phyloP scores from a whole-genome alignment of 2,888 invertebrate genomes.

The Leptarthrus brevirostris region DNA sequence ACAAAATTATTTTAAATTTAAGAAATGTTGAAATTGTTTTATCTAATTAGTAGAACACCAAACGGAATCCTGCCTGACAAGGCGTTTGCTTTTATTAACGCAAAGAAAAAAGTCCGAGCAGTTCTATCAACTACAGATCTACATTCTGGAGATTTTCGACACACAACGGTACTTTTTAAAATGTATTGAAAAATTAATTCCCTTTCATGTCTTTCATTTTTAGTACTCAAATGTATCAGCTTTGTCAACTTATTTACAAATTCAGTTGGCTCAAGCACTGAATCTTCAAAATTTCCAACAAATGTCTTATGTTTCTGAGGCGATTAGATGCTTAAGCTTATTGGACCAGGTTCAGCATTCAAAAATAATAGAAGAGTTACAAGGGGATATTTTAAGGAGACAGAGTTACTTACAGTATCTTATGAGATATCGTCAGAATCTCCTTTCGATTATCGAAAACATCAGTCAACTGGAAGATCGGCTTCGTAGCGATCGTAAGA shows the following conservation, averaged over 20 bases:
- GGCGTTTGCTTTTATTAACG: conserved; percentile 61
- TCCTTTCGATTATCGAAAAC: conserved; percentile 80
- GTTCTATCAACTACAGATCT: conserved; percentile 91
- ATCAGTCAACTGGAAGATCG: conserved; percentile 74
- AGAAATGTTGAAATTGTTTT: neutral
- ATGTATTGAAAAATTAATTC: neutral
- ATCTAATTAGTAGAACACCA: conserved; percentile 57
- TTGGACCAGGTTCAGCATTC: conserved; percentile 79
- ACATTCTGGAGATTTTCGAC: conserved; percentile 74
- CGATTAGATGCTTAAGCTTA: conserved; percentile 79
- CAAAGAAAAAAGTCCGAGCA: conserved; percentile 87
- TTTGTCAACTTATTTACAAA: conserved; percentile 76
- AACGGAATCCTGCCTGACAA: conserved; percentile 59
- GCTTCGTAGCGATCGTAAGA: conserved; percentile 76
- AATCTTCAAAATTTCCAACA: conserved; percentile 81
- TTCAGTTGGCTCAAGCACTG: conserved; percentile 84
- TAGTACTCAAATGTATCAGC: conserved; percentile 64
- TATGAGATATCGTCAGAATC: conserved; percentile 81
- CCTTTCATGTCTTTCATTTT: conserved; percentile 42
- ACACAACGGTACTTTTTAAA: conserved; percentile 71
- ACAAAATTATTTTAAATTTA: too few species aligned
- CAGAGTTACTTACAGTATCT: conserved; percentile 87
- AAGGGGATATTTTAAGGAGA: conserved; percentile 80
- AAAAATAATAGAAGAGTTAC: conserved; percentile 78
- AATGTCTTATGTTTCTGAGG: conserved; percentile 85